phyloP scores from a whole-genome alignment of 1,140 invertebrate species.

The Bombus impatiens region DNA sequence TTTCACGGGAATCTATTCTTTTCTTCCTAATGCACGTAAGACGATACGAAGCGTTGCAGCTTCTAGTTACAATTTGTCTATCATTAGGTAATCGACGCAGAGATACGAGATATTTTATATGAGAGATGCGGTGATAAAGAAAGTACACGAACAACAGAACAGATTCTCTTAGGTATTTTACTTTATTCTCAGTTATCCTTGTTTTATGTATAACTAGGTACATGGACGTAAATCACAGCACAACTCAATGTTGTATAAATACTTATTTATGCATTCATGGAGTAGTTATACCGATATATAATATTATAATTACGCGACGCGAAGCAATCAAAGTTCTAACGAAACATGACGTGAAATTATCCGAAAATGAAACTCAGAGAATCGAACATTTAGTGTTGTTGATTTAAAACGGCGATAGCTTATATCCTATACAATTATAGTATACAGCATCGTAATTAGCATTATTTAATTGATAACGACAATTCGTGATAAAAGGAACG shows the following conservation, averaged over 20 bases:
- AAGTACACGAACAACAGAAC: no score
- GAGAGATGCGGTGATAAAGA: no score
- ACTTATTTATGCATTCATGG: slow-evolving; percentile 48
- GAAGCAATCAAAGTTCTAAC: neutral
- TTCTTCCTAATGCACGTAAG: no score
- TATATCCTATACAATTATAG: slow-evolving; percentile 6
- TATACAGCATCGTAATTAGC: neutral
- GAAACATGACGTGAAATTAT: neutral
- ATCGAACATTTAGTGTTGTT: neutral
- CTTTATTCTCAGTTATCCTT: slow-evolving; percentile 47
- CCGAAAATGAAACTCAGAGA: neutral
- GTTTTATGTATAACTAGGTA: slow-evolving; percentile 58
- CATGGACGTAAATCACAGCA: slow-evolving; percentile 66
- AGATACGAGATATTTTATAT: no score
- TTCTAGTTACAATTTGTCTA: no score
- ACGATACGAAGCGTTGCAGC: no score
- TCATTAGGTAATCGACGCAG: no score
- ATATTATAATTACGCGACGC: neutral
- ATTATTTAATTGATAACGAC: slow-evolving; percentile 19
- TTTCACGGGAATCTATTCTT: no score
- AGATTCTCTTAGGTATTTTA: slow-evolving; percentile 1
- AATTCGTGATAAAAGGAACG: neutral
- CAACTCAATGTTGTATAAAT: slow-evolving; percentile 57
- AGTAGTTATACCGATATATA: slow-evolving; percentile 32
- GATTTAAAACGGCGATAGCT: neutral